Evolutionary conservation across 2,113 vertebrate genomes (phyloP).

Genomic region (Neoarius graeffei): DNA sequence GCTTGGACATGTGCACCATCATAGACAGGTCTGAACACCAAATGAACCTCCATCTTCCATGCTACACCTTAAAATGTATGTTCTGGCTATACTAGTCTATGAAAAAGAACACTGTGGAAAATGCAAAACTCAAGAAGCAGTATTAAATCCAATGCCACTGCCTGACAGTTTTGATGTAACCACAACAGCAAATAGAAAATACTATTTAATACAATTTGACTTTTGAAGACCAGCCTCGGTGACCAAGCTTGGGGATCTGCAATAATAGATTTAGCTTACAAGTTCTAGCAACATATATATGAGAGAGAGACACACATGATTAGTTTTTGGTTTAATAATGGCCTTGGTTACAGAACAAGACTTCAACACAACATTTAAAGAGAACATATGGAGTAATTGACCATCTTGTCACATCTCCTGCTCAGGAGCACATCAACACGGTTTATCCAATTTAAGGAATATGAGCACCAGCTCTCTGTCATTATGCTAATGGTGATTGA

Average conservation of each 20-base stretch:
- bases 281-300: background rate
- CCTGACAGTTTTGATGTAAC: background rate
- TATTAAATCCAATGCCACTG: background rate
- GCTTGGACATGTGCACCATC: constrained; percentile 95
- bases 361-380: background rate
- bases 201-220: background rate
- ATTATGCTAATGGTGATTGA: constrained; percentile 23
- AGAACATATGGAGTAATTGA: background rate
- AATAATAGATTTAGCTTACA: background rate
- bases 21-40: constrained; percentile 83
- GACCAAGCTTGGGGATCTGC: background rate
- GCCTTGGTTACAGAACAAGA: background rate
- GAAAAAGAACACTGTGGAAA: background rate
- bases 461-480: constrained; percentile 11
- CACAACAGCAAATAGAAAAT: background rate
- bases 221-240: background rate
- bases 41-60: background rate
- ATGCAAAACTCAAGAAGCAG: background rate
- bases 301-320: background rate
- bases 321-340: background rate
- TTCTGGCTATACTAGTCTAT: background rate
- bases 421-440: background rate
- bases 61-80: background rate
- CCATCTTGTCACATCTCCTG: background rate
- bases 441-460: constrained; percentile 12